Conservation (phyloP, 2,113 vertebrate genomes). For the Sarotherodon lohbergeri region DNA sequence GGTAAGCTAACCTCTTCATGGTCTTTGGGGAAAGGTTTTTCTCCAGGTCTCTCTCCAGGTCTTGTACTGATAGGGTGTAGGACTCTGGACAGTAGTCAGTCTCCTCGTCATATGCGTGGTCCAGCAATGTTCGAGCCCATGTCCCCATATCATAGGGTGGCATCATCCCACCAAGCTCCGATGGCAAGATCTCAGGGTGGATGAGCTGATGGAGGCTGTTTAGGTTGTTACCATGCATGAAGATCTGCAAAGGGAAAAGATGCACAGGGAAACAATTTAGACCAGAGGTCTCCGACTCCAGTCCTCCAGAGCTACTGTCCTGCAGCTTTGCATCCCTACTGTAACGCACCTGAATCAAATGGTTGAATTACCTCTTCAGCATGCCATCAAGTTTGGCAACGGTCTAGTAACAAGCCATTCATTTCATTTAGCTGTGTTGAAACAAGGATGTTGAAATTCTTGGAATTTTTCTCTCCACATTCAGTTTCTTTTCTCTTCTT, state of each 20-base stretch:
- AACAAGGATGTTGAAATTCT: neutral
- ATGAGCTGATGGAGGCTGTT: conserved; percentile 97
- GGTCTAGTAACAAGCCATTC: neutral
- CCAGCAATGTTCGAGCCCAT: conserved; percentile 95
- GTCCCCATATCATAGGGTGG: conserved; percentile 99
- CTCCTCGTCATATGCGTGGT: conserved; percentile 98
- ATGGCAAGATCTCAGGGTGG: conserved; percentile 95
- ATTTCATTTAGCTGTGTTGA: neutral
- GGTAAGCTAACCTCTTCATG: conserved; percentile 86
- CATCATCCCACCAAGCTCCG: conserved; percentile 96
- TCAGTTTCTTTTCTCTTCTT: neutral
- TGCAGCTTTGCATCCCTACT: neutral
- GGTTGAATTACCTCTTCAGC: neutral
- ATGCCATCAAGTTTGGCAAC: neutral
- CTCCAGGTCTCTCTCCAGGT: conserved; percentile 87
- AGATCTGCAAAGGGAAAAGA: conserved; percentile 77
- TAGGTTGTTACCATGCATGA: conserved; percentile 97
- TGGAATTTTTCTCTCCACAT: neutral
- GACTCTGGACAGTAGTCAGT: conserved; percentile 86
- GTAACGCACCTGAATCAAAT: neutral
- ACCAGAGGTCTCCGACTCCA: neutral
- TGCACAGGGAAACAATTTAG: neutral
- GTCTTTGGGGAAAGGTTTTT: conserved; percentile 91
- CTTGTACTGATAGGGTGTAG: conserved; percentile 84
- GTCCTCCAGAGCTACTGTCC: neutral